These are phyloP conservation scores for Fringilla coelebs DNA, from an alignment of 2,797 vertebrate genomes.

Conservation along the genomic window DNA sequence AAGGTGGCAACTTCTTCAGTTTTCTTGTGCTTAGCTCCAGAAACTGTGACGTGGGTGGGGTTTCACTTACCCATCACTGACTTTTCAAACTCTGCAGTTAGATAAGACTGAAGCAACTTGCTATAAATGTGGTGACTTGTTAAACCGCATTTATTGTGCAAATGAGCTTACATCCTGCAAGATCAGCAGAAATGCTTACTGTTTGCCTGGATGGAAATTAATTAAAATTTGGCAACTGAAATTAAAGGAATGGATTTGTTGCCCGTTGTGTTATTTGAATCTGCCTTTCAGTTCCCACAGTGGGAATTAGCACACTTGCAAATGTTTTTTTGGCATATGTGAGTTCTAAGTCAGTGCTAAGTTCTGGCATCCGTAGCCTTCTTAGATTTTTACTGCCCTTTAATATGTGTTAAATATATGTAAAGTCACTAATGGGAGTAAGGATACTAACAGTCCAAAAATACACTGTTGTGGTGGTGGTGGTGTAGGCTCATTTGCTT, in stretches of 20 bases:
- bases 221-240: slow-evolving; percentile 60
- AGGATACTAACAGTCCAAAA: slow-evolving; percentile 1
- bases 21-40: neutral
- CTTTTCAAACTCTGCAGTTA: slow-evolving; percentile 41
- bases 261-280: slow-evolving; percentile 1
- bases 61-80: slow-evolving; percentile 56
- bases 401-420: neutral
- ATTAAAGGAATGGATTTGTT: slow-evolving; percentile 45
- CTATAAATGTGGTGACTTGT: slow-evolving; percentile 62
- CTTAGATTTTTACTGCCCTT: neutral
- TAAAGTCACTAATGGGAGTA: neutral
- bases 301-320: neutral
- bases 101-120: slow-evolving; percentile 51
- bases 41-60: slow-evolving; percentile 51
- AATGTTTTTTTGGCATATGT: neutral
- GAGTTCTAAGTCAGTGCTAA: neutral
- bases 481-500: neutral
- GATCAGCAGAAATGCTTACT: neutral
- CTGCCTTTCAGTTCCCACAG: slow-evolving; percentile 28
- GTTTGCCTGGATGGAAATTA: slow-evolving; percentile 57
- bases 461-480: neutral
- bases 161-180: slow-evolving; percentile 40
- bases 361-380: neutral
- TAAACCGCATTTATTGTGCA: slow-evolving; percentile 60
- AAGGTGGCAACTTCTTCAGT: neutral